phyloP scores from a whole-genome alignment of 2,113 vertebrate genomes.

The Leptosomus discolor region DNA sequence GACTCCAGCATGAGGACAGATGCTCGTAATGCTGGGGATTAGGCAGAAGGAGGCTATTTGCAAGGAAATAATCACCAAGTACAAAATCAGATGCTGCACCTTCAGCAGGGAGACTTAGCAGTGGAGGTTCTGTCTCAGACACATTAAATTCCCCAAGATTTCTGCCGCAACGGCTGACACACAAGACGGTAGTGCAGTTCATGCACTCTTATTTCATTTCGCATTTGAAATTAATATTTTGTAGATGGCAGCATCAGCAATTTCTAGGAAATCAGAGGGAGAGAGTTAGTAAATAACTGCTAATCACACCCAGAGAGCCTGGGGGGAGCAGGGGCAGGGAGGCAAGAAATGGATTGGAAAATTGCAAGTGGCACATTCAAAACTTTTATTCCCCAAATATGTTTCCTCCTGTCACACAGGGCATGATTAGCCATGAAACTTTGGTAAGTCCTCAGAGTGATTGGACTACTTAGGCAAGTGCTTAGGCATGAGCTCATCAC shows the following conservation, averaged over 20 bases:
- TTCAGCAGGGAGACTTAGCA: not conserved
- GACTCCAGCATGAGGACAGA: not conserved
- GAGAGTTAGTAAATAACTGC: constrained; percentile 13
- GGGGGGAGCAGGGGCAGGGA: not conserved
- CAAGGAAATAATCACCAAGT: not conserved
- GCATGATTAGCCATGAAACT: constrained; percentile 33
- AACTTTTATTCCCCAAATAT: not conserved
- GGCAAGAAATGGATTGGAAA: constrained; percentile 27
- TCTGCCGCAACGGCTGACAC: not conserved
- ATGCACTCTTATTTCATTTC: not conserved
- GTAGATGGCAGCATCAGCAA: not conserved
- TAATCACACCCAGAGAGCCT: constrained; percentile 7
- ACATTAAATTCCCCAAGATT: not conserved
- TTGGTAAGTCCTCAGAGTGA: not conserved
- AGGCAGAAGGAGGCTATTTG: not conserved
- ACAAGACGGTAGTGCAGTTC: not conserved
- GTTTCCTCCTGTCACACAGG: constrained; percentile 7
- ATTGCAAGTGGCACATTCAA: not conserved
- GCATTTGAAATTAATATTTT: constrained; percentile 41
- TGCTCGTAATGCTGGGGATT: not conserved
- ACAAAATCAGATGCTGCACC: not conserved
- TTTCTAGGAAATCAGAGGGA: constrained; percentile 15
- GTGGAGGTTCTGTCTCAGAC: not conserved
- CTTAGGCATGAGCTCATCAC: not conserved
- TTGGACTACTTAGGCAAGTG: not conserved